Conservation (phyloP, 2,113 vertebrate species). For the Notothenia rossii region DNA sequence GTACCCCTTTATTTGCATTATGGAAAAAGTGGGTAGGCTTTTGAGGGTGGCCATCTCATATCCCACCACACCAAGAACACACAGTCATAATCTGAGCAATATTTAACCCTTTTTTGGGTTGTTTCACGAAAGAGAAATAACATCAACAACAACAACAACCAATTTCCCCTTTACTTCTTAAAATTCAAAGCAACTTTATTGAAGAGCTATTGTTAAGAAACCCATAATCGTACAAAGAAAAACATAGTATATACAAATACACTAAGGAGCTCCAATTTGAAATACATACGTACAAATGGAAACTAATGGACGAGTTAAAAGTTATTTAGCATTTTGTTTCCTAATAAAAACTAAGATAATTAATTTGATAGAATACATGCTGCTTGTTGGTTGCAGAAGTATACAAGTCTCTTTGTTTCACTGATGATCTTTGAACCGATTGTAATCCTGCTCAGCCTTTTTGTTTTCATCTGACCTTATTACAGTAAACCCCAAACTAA, state of each 20-base stretch:
- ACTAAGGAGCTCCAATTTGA: neutral
- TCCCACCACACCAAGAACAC: slow-evolving; percentile 9
- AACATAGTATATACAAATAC: neutral
- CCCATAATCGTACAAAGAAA: neutral
- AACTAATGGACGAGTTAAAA: neutral
- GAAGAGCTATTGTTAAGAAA: too few relatives aligned
- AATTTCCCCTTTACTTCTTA: neutral
- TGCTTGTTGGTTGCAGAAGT: neutral
- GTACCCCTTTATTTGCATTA: slow-evolving; percentile 58
- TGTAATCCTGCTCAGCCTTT: too few relatives aligned
- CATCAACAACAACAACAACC: neutral
- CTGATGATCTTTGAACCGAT: neutral
- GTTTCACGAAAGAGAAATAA: neutral
- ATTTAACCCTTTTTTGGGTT: neutral
- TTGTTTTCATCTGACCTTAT: slow-evolving; percentile 1
- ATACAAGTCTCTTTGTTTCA: neutral
- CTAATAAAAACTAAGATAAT: neutral
- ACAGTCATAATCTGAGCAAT: neutral
- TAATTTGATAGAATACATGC: neutral
- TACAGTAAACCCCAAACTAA: neutral
- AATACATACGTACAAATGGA: neutral
- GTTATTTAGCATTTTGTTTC: neutral
- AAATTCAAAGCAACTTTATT: too few relatives aligned
- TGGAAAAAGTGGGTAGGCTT: slow-evolving; percentile 46
- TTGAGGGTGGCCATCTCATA: slow-evolving; percentile 37